Evolutionary conservation across 2,797 vertebrate species (phyloP), one percentile per base, ranked within the genome.

Genomic region (Kryptopterus vitreolus): DNA sequence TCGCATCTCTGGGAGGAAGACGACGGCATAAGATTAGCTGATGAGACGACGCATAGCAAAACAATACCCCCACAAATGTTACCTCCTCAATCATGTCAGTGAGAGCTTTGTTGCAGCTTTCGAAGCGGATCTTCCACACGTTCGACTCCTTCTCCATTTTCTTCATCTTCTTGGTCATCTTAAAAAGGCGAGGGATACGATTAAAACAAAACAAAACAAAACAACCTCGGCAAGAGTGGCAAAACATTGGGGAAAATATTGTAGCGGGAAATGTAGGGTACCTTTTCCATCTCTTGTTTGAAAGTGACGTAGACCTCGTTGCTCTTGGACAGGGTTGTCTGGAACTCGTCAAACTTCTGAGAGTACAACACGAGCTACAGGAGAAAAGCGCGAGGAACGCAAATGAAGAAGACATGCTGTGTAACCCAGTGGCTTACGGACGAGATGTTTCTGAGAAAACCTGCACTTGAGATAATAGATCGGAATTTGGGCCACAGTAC

Each of bases 131-230:
- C 92, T 95, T 98, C 98, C 98, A 99, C 0, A 95, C 91, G 83
- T 90, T 93, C 0, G 96, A 97, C 86, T 99, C 98, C 81, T 96
- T 97, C 79, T 99, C 98, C 89, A 98, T 73, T 77, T 95, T 97
- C 90, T 96, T 97, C 95, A 99, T 98, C 91, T 98, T 99, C 71
- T 95, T 96, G 31, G 96, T 94, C 93, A 98, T 99, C 98, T n/a
- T 99, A 24, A 26, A 22, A 24, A 78, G 33, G 57, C 11, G 29
- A 4, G 9, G 20, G 9, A 52, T 10, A 52, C 22, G 24, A 22
- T 71, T 13, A 71, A 53, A 52, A 22, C n/a, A n/a, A n/a, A n/a
- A n/a, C n/a, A n/a, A n/a, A n/a, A n/a, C n/a, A n/a, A n/a, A n/a
- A n/a, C n/a, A n/a, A n/a, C n/a, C n/a, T n/a, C n/a, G n/a, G n/a